Conservation (phyloP, 2,888 invertebrate genomes). For the Bruchidius siliquastri region DNA sequence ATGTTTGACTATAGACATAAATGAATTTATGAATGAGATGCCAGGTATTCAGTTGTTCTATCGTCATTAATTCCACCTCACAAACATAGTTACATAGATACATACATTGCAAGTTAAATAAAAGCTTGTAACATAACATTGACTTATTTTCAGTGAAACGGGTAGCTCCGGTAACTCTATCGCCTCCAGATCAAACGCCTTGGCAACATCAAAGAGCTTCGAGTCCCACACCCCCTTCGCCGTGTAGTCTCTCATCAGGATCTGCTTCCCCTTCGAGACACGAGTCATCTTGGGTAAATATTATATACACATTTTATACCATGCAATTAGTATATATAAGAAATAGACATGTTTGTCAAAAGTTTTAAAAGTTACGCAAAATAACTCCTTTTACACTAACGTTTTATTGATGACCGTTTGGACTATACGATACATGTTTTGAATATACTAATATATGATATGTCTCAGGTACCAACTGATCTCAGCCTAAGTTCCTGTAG, state of each 20-base stretch:
- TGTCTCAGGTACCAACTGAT: constrained; percentile 40
- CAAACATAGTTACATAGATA: too few species aligned
- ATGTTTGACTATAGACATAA: too few species aligned
- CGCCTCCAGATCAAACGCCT: constrained; percentile 60
- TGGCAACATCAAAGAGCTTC: constrained; percentile 48
- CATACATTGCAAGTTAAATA: neutral
- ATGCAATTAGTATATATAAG: too few species aligned
- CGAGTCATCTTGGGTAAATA: constrained; percentile 50
- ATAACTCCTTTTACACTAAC: too few species aligned
- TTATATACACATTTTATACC: neutral
- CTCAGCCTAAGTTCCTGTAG: constrained; percentile 58
- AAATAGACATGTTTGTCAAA: too few species aligned
- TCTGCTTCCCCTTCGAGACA: constrained; percentile 52
- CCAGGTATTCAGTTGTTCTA: too few species aligned
- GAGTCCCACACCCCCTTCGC: constrained; percentile 55
- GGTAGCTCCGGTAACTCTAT: constrained; percentile 59
- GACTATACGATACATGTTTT: too few species aligned
- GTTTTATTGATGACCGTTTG: too few species aligned
- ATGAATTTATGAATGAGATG: too few species aligned
- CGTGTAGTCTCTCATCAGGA: constrained; percentile 62
- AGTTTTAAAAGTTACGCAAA: too few species aligned
- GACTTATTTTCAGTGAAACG: constrained; percentile 55
- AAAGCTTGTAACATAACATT: constrained; percentile 5
- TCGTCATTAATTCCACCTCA: too few species aligned
- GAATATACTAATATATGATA: neutral